These are phyloP conservation scores for Odontothrips loti DNA, from an alignment of 2,888 invertebrate species.

Conservation along the genomic window DNA sequence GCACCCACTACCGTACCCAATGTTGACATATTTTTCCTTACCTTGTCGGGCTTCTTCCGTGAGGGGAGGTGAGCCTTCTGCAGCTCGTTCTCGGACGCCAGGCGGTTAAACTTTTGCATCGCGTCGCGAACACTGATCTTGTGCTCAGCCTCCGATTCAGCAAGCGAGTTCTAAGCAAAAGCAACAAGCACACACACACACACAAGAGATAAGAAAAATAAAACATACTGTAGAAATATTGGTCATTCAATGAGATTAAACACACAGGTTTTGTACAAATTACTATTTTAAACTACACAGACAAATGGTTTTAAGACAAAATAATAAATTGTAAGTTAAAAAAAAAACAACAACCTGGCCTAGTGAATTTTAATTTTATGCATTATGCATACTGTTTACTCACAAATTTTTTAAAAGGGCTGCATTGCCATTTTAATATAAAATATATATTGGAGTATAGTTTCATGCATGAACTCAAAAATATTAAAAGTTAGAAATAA, in stretches of 20 bases:
- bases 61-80: slow-evolving; percentile 43
- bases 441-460: too few species aligned
- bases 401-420: too few species aligned
- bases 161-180: slow-evolving; percentile 22
- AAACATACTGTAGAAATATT: not conserved
- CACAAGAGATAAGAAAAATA: not conserved
- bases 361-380: not conserved
- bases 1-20: too few species aligned
- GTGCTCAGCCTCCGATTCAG: slow-evolving; percentile 44
- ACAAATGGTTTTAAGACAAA: too few species aligned
- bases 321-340: not conserved
- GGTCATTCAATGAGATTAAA: not conserved
- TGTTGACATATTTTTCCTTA: slow-evolving; percentile 42
- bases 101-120: slow-evolving; percentile 85
- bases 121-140: slow-evolving; percentile 86
- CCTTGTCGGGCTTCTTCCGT: slow-evolving; percentile 60
- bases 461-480: not conserved
- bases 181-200: slow-evolving; percentile 10
- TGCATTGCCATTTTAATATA: too few species aligned
- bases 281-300: too few species aligned
- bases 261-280: too few species aligned
- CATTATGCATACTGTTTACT: not conserved
- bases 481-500: not conserved
- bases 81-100: slow-evolving; percentile 72
- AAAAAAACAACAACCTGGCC: not conserved